Percentiles rank a stretch among this genome's conserved stretches.
Evolutionary conservation across 2,797 vertebrate genomes (phyloP).

Genomic region (Tenualosa ilisha): DNA sequence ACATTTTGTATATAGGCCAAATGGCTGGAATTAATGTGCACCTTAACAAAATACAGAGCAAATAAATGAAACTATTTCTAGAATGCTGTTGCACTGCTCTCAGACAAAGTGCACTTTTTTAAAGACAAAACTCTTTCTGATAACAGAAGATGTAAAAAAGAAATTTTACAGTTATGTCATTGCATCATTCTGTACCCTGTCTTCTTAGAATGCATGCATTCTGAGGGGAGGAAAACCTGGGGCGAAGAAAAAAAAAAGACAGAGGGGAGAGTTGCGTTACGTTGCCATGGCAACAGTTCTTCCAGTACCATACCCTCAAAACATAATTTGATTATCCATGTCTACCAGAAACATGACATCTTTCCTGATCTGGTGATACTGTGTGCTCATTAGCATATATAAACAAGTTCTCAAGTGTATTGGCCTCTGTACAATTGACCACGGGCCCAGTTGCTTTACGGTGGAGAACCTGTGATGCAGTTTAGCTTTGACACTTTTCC

Average conservation of each 20-base stretch:
- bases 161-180: neutral
- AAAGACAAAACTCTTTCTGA: no score
- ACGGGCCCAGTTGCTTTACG: neutral
- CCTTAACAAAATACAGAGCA: neutral
- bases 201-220: neutral
- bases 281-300: constrained; percentile 17
- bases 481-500: neutral
- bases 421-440: neutral
- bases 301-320: constrained; percentile 13
- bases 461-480: neutral
- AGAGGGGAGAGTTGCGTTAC: neutral
- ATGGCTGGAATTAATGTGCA: neutral
- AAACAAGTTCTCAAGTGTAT: neutral
- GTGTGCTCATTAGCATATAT: constrained; percentile 18
- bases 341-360: constrained; percentile 22
- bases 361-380: constrained; percentile 16
- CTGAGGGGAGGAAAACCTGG: neutral
- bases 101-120: neutral
- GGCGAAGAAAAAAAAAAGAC: no score
- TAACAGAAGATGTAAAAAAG: neutral
- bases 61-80: neutral
- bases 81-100: neutral
- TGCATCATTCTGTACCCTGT: neutral
- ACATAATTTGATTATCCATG: constrained; percentile 22
- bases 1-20: neutral